Evolutionary conservation across 2,113 vertebrate genomes (phyloP), one percentile per base, ranked within the genome.

Genomic region (Tragulus kanchil): DNA sequence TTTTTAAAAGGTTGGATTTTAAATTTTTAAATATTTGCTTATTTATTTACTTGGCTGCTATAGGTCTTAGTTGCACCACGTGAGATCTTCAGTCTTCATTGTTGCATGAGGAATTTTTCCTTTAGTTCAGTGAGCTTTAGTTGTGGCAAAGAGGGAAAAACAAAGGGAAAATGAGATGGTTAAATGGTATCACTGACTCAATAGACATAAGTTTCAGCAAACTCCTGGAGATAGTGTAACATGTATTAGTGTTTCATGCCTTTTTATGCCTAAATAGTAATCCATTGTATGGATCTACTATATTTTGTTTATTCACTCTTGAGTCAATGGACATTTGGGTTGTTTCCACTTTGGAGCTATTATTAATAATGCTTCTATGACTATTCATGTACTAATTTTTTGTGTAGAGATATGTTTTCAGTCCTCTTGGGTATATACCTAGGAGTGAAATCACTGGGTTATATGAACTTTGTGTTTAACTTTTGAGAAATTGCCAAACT

Each of bases 271-370:
- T 81, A 11, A 85, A 85, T 56, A 86, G 26, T 77, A 75, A 81
- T 79, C 14, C 36, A 54, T 65, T 59, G 11, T 75, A 31, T 95
- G 73, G 31, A n/a, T 65, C 67, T 65, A 17, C n/a, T 45, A 28
- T 71, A 61, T 59, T 84, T 90, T 31, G 3, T 92, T 92, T 86
- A 90, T 65, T 94, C 54, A 61, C 36, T 85, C 85, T 59, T 86
- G 19, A 65, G 17, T 71, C 90, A 19, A 85, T 92, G 16, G 48
- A 85, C 64, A 45, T 67, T 75, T 82, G 64, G 12, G 26, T 59
- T 89, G 36, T 93, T 89, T 88, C 52, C 14, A 52, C 56, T 62
- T 65, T 79, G 89, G 42, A 16, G 19, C 45, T 65, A 26, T 54
- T 81, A 73, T 31, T 84, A 84, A 59, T 85, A 89, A 42, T 85